Percentiles rank a stretch among this genome's conserved stretches.
These are phyloP conservation scores for Luperina testacea DNA, from an alignment of 2,888 invertebrate species.

Conservation along the genomic window DNA sequence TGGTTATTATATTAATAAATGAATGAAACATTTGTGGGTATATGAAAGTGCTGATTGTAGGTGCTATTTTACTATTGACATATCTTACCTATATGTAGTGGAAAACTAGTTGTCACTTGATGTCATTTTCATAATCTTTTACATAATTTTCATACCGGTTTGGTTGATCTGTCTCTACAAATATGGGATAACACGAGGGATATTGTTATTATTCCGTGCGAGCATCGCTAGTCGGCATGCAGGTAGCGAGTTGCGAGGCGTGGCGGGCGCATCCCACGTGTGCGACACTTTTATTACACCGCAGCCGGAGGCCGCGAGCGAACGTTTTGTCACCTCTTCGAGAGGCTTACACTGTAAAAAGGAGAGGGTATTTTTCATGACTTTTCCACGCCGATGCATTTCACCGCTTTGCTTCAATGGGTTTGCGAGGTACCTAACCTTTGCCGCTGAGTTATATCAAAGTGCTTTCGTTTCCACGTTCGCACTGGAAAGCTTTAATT, in stretches of 20 bases:
- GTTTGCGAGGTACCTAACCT: slow-evolving; percentile 76
- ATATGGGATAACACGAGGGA: slow-evolving; percentile 16
- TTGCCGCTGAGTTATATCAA: slow-evolving; percentile 78
- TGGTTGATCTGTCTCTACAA: slow-evolving; percentile 1
- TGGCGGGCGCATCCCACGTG: slow-evolving; percentile 66
- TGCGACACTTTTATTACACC: slow-evolving; percentile 78
- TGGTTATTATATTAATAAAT: slow-evolving; percentile 33
- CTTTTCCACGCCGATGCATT: slow-evolving; percentile 83
- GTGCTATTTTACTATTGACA: neutral
- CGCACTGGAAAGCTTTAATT: slow-evolving; percentile 68
- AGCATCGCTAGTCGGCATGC: slow-evolving; percentile 59
- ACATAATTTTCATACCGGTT: neutral
- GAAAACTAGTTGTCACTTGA: slow-evolving; percentile 1
- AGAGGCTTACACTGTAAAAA: slow-evolving; percentile 79
- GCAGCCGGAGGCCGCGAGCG: slow-evolving; percentile 71
- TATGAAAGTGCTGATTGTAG: neutral
- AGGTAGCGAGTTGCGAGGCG: slow-evolving; percentile 53
- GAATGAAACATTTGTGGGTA: slow-evolving; percentile 14
- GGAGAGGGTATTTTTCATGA: slow-evolving; percentile 82
- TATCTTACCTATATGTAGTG: neutral
- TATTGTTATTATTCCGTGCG: slow-evolving; percentile 49
- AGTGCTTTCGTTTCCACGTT: slow-evolving; percentile 74
- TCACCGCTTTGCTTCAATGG: slow-evolving; percentile 81
- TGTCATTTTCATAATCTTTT: neutral
- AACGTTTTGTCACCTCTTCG: slow-evolving; percentile 83